These are phyloP conservation scores for Plutella xylostella DNA, from an alignment of 2,888 invertebrate species.

Conservation along the genomic window DNA sequence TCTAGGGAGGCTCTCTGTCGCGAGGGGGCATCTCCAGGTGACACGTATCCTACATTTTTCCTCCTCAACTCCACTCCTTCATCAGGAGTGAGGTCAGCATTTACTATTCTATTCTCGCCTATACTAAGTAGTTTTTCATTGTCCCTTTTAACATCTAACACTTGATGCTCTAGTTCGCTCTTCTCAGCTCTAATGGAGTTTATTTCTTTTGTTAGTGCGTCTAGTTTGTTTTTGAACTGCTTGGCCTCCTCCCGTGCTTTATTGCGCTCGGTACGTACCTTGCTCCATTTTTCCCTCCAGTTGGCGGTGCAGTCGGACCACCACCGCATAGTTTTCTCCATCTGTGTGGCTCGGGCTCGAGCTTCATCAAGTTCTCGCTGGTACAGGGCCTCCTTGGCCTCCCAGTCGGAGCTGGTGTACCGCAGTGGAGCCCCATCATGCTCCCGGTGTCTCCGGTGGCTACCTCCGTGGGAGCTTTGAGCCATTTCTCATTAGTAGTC, in stretches of 20 bases:
- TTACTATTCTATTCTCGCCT: constrained; percentile 53
- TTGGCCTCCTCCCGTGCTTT: constrained; percentile 92
- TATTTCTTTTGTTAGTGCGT: constrained; percentile 81
- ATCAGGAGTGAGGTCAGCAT: constrained; percentile 45
- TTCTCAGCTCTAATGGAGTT: constrained; percentile 81
- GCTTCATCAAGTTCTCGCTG: constrained; percentile 93
- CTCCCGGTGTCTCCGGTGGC: constrained; percentile 65
- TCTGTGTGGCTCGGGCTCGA: constrained; percentile 92
- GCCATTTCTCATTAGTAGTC: constrained; percentile 46
- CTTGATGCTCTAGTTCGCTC: constrained; percentile 80
- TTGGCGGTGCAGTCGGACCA: constrained; percentile 98
- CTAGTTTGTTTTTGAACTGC: constrained; percentile 83
- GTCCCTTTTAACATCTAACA: constrained; percentile 81
- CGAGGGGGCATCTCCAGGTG: constrained; percentile 39
- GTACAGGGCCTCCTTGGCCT: constrained; percentile 78
- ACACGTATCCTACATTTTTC: constrained; percentile 39
- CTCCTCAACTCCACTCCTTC: constrained; percentile 54
- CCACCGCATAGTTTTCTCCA: constrained; percentile 99
- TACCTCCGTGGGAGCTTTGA: constrained; percentile 77
- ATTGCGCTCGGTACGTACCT: constrained; percentile 91
- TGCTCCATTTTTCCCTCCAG: constrained; percentile 96
- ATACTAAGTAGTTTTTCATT: constrained; percentile 79
- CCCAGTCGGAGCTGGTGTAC: constrained; percentile 81
- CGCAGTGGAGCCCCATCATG: constrained; percentile 73
- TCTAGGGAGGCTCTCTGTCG: constrained; percentile 55